These are phyloP conservation scores for Leptoclinus maculatus DNA, from an alignment of 2,797 vertebrate species.

Conservation along the genomic window DNA sequence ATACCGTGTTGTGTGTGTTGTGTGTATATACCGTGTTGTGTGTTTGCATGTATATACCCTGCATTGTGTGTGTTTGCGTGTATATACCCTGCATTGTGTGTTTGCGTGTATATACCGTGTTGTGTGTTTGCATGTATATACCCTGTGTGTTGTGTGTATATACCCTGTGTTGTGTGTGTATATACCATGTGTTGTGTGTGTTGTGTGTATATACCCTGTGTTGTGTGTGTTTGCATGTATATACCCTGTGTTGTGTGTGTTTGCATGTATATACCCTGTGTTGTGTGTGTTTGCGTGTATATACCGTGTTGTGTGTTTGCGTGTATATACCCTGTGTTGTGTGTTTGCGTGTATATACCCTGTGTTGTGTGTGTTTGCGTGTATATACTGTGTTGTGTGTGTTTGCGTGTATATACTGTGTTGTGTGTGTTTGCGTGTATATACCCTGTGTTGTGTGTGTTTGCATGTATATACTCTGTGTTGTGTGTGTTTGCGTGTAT, in stretches of 20 bases:
- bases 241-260: too few relatives aligned
- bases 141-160: background rate
- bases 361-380: background rate
- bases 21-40: background rate
- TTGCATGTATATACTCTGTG: too few relatives aligned
- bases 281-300: too few relatives aligned
- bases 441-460: too few relatives aligned
- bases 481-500: too few relatives aligned
- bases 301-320: too few relatives aligned
- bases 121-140: background rate
- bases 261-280: too few relatives aligned
- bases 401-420: conserved; percentile 62
- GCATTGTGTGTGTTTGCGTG: background rate
- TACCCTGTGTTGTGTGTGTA: conserved; percentile 2
- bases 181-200: too few relatives aligned
- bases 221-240: too few relatives aligned
- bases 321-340: conserved; percentile 79
- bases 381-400: background rate
- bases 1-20: background rate
- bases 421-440: conserved; percentile 45
- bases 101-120: background rate
- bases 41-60: background rate
- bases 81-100: background rate
- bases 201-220: too few relatives aligned
- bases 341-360: background rate